phyloP scores from a whole-genome alignment of 2,888 invertebrate species.

The Ectemnius lituratus region DNA sequence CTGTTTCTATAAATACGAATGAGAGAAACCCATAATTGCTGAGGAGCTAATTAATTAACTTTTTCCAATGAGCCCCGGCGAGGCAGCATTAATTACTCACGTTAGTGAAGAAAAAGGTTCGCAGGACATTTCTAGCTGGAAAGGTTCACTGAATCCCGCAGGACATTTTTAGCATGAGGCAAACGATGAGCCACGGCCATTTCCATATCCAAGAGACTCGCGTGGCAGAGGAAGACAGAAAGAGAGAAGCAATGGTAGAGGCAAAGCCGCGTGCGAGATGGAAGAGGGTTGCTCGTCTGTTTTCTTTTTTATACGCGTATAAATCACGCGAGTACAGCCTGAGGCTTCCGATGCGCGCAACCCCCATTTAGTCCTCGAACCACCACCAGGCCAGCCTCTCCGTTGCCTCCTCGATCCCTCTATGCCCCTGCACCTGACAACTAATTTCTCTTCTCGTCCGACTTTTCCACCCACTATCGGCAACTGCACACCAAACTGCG shows the following conservation, averaged over 20 bases:
- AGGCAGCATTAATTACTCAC: too few relatives aligned
- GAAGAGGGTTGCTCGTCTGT: conserved; percentile 34
- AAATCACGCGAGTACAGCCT: conserved; percentile 54
- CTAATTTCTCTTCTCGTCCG: conserved; percentile 66
- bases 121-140: conserved; percentile 29
- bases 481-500: conserved; percentile 7
- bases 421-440: conserved; percentile 63
- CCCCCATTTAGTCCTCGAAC: conserved; percentile 24
- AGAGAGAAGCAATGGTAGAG: too few relatives aligned
- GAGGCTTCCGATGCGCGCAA: conserved; percentile 33
- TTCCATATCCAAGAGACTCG: conserved; percentile 57
- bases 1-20: too few relatives aligned
- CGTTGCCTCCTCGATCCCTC: conserved; percentile 32
- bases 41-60: too few relatives aligned
- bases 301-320: conserved; percentile 62
- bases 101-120: conserved; percentile 23
- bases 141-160: conserved; percentile 4
- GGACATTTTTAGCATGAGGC: conserved; percentile 26
- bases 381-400: too few relatives aligned
- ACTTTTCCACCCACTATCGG: conserved; percentile 42
- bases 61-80: too few relatives aligned
- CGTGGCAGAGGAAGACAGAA: background rate
- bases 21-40: too few relatives aligned
- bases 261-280: background rate
- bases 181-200: conserved; percentile 47